Percentiles rank a stretch among this genome's conserved stretches.
Evolutionary conservation across 2,888 invertebrate species (phyloP).

Genomic region (Coecobrya sp.): DNA sequence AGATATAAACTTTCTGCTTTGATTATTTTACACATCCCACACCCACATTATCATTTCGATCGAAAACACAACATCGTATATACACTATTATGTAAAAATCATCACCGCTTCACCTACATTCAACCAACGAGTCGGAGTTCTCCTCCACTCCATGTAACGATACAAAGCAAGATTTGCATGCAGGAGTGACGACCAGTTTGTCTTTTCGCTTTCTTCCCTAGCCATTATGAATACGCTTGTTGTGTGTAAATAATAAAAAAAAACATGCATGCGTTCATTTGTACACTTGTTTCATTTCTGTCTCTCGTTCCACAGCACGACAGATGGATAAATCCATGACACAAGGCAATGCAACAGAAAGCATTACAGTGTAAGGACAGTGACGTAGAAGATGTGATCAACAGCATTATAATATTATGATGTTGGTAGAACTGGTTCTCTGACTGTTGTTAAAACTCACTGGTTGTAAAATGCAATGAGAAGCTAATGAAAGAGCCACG

Average conservation of each 20-base stretch:
- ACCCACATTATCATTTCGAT: constrained; percentile 36
- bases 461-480: neutral
- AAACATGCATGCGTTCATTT: neutral
- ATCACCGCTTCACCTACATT: neutral
- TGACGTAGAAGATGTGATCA: neutral
- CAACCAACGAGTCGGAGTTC: neutral
- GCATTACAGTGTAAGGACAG: neutral
- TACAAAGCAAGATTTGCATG: neutral
- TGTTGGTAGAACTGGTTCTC: neutral
- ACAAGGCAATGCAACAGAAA: neutral
- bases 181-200: neutral
- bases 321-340: neutral
- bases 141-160: neutral
- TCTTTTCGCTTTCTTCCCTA: neutral
- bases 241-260: neutral
- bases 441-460: neutral
- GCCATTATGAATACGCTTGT: neutral
- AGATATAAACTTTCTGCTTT: neutral
- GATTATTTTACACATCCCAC: constrained; percentile 40
- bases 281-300: neutral
- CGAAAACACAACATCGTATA: neutral
- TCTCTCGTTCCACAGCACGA: neutral
- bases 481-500: neutral
- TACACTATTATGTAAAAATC: neutral
- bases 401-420: neutral